These are phyloP conservation scores for Sinocyclocheilus rhinocerous DNA, from an alignment of 2,113 vertebrate species.

Conservation along the genomic window DNA sequence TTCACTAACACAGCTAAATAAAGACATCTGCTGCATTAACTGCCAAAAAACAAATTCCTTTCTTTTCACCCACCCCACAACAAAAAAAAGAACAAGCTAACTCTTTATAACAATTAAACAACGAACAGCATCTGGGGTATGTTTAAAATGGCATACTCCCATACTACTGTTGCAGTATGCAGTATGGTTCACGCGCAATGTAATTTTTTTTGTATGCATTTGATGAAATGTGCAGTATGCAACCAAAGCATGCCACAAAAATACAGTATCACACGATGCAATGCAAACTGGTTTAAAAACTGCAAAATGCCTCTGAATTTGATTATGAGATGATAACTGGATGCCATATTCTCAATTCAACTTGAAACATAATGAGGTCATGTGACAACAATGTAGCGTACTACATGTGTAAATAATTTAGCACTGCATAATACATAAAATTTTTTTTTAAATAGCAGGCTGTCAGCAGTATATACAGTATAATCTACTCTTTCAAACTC, in stretches of 20 bases:
- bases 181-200: too few species aligned
- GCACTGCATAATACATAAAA: not conserved
- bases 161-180: not conserved
- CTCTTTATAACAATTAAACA: not conserved
- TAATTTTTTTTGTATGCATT: not conserved
- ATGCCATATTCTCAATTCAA: not conserved
- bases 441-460: not conserved
- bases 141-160: not conserved
- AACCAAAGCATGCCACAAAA: not conserved
- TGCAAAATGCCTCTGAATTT: not conserved
- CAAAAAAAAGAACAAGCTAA: not conserved
- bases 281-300: not conserved
- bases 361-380: not conserved
- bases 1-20: not conserved
- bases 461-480: not conserved
- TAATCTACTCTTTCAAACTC: constrained; percentile 29
- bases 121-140: not conserved
- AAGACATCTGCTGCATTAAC: not conserved
- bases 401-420: not conserved
- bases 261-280: not conserved
- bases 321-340: not conserved
- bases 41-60: not conserved
- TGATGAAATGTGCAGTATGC: not conserved
- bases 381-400: not conserved
- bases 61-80: not conserved